phyloP scores from a whole-genome alignment of 2,797 vertebrate genomes.

The Telmatherina bonti region DNA sequence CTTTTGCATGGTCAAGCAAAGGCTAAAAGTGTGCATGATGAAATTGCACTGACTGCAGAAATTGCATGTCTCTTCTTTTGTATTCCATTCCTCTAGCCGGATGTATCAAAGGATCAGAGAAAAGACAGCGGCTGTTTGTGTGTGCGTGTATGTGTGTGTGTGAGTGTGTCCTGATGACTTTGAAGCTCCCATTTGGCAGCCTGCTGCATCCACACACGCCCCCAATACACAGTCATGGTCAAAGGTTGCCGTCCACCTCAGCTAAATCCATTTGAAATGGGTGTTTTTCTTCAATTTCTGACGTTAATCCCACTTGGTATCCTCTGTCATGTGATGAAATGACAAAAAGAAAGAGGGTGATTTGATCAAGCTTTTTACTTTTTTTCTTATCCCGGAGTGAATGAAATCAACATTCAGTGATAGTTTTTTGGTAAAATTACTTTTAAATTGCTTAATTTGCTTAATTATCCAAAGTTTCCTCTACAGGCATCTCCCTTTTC shows the following conservation, averaged over 20 bases:
- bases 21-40: constrained; percentile 20
- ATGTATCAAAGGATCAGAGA: constrained; percentile 58
- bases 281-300: not conserved
- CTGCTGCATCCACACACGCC: constrained; percentile 19
- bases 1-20: constrained; percentile 23
- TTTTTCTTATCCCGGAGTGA: not conserved
- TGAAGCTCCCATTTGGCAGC: constrained; percentile 51
- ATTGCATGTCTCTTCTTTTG: constrained; percentile 38
- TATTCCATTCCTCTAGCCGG: constrained; percentile 42
- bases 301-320: constrained; percentile 1
- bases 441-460: not conserved
- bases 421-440: not conserved
- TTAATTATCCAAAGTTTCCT: not conserved
- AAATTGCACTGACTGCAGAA: constrained; percentile 43
- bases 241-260: constrained; percentile 6
- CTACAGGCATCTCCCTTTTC: constrained; percentile 6
- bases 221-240: not conserved
- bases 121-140: constrained; percentile 31
- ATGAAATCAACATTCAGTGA: not conserved
- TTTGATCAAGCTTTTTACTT: not conserved
- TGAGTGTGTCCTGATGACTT: constrained; percentile 28
- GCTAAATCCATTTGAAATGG: not conserved
- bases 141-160: constrained; percentile 17
- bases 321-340: not conserved
- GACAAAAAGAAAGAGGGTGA: not conserved